Conservation (phyloP, 2,113 vertebrate species). For the Cepphus grylle region DNA sequence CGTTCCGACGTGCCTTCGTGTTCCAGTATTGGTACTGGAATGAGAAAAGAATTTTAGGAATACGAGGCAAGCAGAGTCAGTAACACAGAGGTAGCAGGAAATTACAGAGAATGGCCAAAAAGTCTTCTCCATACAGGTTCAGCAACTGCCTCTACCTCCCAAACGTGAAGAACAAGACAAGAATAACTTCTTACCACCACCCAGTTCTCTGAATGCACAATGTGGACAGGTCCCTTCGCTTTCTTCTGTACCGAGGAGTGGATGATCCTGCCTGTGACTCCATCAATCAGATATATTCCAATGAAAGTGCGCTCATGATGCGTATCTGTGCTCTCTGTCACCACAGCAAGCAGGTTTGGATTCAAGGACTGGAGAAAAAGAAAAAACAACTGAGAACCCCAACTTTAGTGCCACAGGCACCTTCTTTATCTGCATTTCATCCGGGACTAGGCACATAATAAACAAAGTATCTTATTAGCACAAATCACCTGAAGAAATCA, state of each 20-base stretch:
- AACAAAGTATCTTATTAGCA: not conserved
- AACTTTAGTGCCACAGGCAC: not conserved
- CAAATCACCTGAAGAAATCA: not conserved
- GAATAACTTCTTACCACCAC: constrained; percentile 85
- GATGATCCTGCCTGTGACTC: constrained; percentile 92
- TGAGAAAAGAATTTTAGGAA: not conserved
- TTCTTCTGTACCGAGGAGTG: constrained; percentile 93
- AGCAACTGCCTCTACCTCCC: not conserved
- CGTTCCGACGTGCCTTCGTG: constrained; percentile 91
- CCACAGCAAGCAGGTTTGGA: constrained; percentile 92
- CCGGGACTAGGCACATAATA: not conserved
- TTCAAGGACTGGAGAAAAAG: constrained; percentile 86
- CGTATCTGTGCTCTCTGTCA: constrained; percentile 89
- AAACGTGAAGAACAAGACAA: fast-evolving
- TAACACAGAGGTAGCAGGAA: not conserved
- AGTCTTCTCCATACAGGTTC: not conserved
- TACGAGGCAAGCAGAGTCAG: fast-evolving
- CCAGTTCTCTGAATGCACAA: constrained; percentile 98
- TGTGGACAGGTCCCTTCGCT: constrained; percentile 88
- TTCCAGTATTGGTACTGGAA: constrained; percentile 96
- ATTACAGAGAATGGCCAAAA: too few species aligned
- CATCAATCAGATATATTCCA: constrained; percentile 89
- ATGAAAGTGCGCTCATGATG: constrained; percentile 93
- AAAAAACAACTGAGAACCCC: not conserved
- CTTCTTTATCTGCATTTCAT: not conserved